These are phyloP conservation scores for Chiridota heheva DNA, from an alignment of 35 echinoderm and acorn worm genomes.

Conservation along the genomic window DNA sequence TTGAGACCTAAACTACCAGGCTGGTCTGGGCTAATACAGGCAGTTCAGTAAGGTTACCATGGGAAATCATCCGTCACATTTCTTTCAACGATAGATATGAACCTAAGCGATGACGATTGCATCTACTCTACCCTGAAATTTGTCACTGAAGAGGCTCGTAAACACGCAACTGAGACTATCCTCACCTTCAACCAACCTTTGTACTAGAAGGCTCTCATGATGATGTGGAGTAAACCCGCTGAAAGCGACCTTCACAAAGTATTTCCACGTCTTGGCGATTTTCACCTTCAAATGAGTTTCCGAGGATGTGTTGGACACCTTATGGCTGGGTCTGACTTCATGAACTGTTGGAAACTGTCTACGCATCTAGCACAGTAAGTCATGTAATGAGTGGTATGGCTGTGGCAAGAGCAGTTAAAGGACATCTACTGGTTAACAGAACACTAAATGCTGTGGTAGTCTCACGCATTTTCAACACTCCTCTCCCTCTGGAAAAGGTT, in stretches of 20 bases:
- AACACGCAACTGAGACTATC: too few species aligned
- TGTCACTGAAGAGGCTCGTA: too few species aligned
- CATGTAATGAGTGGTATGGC: conserved; percentile 32
- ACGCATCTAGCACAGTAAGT: conserved; percentile 33
- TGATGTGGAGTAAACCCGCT: neutral
- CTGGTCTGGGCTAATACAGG: too few species aligned
- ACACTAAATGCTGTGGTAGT: conserved; percentile 3
- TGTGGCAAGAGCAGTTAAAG: conserved; percentile 40
- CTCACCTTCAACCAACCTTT: conserved; percentile 43
- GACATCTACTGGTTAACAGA: conserved; percentile 44
- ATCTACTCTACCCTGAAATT: too few species aligned
- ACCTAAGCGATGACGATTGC: too few species aligned
- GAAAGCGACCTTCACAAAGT: conserved; percentile 24
- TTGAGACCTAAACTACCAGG: too few species aligned
- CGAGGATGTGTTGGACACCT: conserved; percentile 55
- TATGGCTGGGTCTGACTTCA: conserved; percentile 50
- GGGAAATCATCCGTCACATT: too few species aligned
- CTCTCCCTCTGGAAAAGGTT: too few species aligned
- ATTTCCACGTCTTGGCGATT: neutral
- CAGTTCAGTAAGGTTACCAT: too few species aligned
- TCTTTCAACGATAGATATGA: too few species aligned
- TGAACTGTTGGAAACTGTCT: conserved; percentile 49
- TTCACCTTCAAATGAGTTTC: conserved; percentile 49
- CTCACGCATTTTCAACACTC: neutral
- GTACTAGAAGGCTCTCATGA: conserved; percentile 23